Percentiles rank a stretch among this genome's conserved stretches.
Evolutionary conservation across 1,140 invertebrate species (phyloP).

Genomic region (Brachionus rubens): DNA sequence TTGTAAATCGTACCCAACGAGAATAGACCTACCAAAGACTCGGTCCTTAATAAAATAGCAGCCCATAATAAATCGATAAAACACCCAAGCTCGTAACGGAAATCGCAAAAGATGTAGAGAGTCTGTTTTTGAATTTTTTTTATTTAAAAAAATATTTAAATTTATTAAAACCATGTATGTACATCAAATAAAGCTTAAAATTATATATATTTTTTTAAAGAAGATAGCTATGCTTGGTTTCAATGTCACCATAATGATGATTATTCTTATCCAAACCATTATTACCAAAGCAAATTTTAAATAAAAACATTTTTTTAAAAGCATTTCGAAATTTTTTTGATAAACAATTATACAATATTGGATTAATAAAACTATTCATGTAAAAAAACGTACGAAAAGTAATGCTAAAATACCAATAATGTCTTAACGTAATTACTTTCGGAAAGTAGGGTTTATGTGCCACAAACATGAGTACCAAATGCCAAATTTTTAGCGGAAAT

Average conservation of each 20-base stretch:
- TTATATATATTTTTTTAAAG: not conserved
- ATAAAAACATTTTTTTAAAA: not conserved
- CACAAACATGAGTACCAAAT: constrained; percentile 14
- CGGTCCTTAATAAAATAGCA: too few relatives aligned
- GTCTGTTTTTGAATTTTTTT: too few relatives aligned
- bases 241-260: constrained; percentile 12
- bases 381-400: constrained; percentile 30
- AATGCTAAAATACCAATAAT: constrained; percentile 30
- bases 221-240: not conserved
- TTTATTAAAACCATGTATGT: too few relatives aligned
- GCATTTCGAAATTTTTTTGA: constrained; percentile 34
- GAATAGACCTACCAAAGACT: too few relatives aligned
- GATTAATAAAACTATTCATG: constrained; percentile 34
- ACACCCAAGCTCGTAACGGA: too few relatives aligned
- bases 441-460: constrained; percentile 32
- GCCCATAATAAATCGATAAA: too few relatives aligned
- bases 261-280: not conserved
- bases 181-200: not conserved
- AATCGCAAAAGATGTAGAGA: too few relatives aligned
- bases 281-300: not conserved
- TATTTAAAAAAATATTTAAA: too few relatives aligned
- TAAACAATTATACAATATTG: constrained; percentile 39
- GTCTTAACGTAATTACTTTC: constrained; percentile 29
- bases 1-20: too few relatives aligned
- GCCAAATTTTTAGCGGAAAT: constrained; percentile 43